These are phyloP conservation scores for Nymphicus hollandicus DNA, from an alignment of 2,113 vertebrate genomes.

Conservation along the genomic window DNA sequence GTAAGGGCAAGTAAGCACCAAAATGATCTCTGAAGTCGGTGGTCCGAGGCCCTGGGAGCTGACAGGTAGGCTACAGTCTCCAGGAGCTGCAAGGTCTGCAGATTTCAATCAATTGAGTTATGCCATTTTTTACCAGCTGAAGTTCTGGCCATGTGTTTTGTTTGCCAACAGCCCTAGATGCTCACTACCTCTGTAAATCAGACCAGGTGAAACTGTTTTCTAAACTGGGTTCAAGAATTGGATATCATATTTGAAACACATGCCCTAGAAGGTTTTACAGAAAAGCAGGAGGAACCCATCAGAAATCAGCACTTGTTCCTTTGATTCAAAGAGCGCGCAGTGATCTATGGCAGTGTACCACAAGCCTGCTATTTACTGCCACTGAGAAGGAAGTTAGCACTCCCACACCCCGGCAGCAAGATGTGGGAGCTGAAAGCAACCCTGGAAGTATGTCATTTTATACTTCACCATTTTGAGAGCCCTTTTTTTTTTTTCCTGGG, in stretches of 20 bases:
- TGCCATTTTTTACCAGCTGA: not conserved
- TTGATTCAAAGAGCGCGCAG: not conserved
- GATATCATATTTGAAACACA: not conserved
- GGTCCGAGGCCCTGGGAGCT: not conserved
- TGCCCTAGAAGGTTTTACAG: not conserved
- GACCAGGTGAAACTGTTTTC: not conserved
- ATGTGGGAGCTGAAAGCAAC: slow-evolving; percentile 46
- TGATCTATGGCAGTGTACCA: not conserved
- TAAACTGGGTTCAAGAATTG: not conserved
- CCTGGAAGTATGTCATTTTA: slow-evolving; percentile 31
- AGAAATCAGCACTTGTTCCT: slow-evolving; percentile 6
- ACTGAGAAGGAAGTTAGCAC: slow-evolving; percentile 17
- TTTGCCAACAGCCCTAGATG: not conserved
- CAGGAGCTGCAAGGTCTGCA: not conserved
- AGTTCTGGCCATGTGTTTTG: not conserved
- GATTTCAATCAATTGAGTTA: not conserved
- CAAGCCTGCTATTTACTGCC: slow-evolving; percentile 31
- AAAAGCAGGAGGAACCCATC: not conserved
- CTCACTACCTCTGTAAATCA: not conserved
- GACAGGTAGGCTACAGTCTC: not conserved
- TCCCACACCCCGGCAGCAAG: slow-evolving; percentile 29
- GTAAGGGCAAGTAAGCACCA: not conserved
- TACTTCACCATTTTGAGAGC: not conserved
- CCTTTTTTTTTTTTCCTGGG: rapidly evolving
- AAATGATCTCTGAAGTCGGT: not conserved